A percentile compares a stretch with the other conserved stretches of the same genome.
These are phyloP conservation scores for Polymixis flavicincta DNA, from an alignment of 2,888 invertebrate genomes.

Conservation along the genomic window DNA sequence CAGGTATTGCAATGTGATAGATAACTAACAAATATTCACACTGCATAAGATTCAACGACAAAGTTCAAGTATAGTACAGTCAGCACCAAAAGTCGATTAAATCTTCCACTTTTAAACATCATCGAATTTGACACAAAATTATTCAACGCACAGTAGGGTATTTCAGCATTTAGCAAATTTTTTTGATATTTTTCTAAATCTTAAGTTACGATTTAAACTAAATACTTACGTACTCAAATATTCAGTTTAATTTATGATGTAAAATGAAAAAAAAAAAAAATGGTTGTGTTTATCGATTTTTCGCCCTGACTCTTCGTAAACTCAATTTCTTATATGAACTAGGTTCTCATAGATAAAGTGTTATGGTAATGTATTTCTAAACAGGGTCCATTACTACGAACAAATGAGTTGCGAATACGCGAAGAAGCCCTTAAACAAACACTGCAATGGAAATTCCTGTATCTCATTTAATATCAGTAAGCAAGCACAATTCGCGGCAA, in stretches of 20 bases:
- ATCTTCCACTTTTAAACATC: background rate
- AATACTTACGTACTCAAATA: too few relatives aligned
- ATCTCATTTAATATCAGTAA: constrained; percentile 29
- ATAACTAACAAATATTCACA: background rate
- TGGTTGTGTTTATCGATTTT: too few relatives aligned
- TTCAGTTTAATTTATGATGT: too few relatives aligned
- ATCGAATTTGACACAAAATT: background rate
- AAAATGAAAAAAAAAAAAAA: too few relatives aligned
- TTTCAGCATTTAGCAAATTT: background rate
- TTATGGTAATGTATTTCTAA: background rate
- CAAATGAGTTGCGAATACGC: background rate
- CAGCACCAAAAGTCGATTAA: background rate
- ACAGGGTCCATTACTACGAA: background rate
- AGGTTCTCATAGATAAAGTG: too few relatives aligned
- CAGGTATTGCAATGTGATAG: background rate
- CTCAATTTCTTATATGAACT: too few relatives aligned
- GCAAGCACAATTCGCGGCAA: constrained; percentile 1
- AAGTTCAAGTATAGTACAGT: background rate
- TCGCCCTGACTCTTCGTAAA: too few relatives aligned
- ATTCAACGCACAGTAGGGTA: background rate
- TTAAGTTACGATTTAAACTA: background rate
- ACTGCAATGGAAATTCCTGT: constrained; percentile 3
- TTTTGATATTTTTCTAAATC: background rate
- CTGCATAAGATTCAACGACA: background rate
- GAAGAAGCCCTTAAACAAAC: background rate